phyloP scores from a whole-genome alignment of 92 coral and sea anemone species.

The Pocillopora grandis region DNA sequence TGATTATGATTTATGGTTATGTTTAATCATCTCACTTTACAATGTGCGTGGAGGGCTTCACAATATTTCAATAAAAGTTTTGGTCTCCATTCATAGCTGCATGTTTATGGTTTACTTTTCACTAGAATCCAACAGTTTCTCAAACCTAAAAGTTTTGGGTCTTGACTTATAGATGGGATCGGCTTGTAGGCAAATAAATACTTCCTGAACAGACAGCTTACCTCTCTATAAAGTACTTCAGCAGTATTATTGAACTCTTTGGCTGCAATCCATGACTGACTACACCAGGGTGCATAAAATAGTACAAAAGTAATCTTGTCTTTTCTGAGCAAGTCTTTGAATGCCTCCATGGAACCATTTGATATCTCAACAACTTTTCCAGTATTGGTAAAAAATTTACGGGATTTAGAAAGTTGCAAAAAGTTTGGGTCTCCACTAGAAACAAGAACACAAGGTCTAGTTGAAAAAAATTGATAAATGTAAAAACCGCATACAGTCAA shows the following conservation, averaged over 20 bases:
- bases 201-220: neutral
- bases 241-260: slow-evolving; percentile 78
- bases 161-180: neutral
- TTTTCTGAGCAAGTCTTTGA: slow-evolving; percentile 50
- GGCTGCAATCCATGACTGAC: slow-evolving; percentile 73
- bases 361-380: slow-evolving; percentile 77
- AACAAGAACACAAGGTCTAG: neutral
- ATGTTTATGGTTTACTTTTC: no score
- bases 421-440: slow-evolving; percentile 47
- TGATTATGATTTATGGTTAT: no score
- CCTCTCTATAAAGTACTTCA: slow-evolving; percentile 71
- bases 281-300: slow-evolving; percentile 97
- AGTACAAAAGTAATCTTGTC: slow-evolving; percentile 72
- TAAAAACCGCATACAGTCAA: neutral
- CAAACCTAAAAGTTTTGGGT: neutral
- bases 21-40: no score
- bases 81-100: no score
- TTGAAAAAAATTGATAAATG: neutral
- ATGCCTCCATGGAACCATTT: slow-evolving; percentile 85
- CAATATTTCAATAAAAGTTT: no score
- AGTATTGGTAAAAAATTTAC: slow-evolving; percentile 53
- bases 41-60: no score
- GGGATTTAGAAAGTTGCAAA: slow-evolving; percentile 43
- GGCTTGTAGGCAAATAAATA: neutral
- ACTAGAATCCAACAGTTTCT: no score